A percentile compares a stretch with the other conserved stretches of the same genome.
Conservation (phyloP, 1,140 invertebrate species). For the Papilio aristodemus region DNA sequence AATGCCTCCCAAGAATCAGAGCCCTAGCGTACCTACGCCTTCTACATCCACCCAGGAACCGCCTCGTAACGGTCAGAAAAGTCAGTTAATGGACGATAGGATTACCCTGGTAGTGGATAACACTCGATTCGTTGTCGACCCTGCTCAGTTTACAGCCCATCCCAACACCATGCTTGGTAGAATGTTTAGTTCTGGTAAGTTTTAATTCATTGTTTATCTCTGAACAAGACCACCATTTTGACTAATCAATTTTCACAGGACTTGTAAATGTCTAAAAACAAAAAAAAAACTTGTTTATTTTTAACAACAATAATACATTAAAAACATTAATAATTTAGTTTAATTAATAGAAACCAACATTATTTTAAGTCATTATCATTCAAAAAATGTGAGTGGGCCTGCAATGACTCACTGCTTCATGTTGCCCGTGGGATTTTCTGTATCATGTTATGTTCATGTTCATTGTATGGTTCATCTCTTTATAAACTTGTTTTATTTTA, state of each 20-base stretch:
- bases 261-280: too few relatives aligned
- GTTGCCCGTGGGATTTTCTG: background rate
- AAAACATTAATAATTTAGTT: background rate
- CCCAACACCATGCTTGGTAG: conserved; percentile 97
- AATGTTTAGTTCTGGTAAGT: conserved; percentile 95
- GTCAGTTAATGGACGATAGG: conserved; percentile 84
- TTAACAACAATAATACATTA: too few relatives aligned
- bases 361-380: conserved; percentile 15
- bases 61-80: conserved; percentile 57
- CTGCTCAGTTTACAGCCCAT: conserved; percentile 93
- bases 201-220: background rate
- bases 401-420: background rate
- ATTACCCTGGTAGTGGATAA: conserved; percentile 97
- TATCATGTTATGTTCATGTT: too few relatives aligned
- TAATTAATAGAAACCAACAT: background rate
- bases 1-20: conserved; percentile 62
- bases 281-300: too few relatives aligned
- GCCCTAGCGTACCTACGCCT: conserved; percentile 53
- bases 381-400: background rate
- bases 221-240: background rate
- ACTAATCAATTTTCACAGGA: background rate
- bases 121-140: conserved; percentile 95
- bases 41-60: conserved; percentile 67
- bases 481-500: background rate
- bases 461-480: conserved; percentile 1